A percentile compares a stretch with the other conserved stretches of the same genome.
phyloP scores from a whole-genome alignment of 1,140 invertebrate genomes.

The Dreissena rostriformis region DNA sequence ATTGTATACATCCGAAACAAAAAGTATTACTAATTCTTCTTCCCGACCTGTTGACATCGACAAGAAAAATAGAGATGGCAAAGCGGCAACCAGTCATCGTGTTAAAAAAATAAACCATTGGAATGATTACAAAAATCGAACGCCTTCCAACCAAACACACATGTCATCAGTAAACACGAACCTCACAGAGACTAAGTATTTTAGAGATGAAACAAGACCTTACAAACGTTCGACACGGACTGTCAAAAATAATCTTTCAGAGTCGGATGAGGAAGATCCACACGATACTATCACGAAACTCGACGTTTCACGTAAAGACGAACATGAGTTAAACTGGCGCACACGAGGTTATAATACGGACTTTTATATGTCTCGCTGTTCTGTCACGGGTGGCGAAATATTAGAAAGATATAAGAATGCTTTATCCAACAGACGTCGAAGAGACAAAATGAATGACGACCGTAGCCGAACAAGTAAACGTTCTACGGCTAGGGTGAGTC shows the following conservation, averaged over 20 bases:
- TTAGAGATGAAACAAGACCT: too few relatives aligned
- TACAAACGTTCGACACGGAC: background rate
- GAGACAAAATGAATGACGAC: background rate
- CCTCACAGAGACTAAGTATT: too few relatives aligned
- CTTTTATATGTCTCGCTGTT: conserved; percentile 48
- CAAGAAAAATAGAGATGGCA: background rate
- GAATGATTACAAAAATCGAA: background rate
- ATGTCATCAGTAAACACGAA: too few relatives aligned
- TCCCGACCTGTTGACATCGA: background rate
- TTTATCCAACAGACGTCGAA: conserved; percentile 19
- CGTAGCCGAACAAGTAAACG: too few relatives aligned
- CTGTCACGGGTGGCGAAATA: conserved; percentile 48
- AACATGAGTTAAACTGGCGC: conserved; percentile 35
- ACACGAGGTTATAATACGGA: conserved; percentile 40
- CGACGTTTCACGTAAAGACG: conserved; percentile 20
- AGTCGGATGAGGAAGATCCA: background rate
- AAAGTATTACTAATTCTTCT: background rate
- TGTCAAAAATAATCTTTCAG: background rate
- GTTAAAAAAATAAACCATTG: background rate
- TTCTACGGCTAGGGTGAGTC: too few relatives aligned
- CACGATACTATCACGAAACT: background rate
- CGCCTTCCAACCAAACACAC: too few relatives aligned
- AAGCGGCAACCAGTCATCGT: too few relatives aligned
- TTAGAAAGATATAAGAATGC: conserved; percentile 32
- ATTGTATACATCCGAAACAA: background rate